Percentiles rank a stretch among this genome's conserved stretches.
phyloP scores from a whole-genome alignment of 2,797 vertebrate genomes.

The Chaenodraco wilsoni region DNA sequence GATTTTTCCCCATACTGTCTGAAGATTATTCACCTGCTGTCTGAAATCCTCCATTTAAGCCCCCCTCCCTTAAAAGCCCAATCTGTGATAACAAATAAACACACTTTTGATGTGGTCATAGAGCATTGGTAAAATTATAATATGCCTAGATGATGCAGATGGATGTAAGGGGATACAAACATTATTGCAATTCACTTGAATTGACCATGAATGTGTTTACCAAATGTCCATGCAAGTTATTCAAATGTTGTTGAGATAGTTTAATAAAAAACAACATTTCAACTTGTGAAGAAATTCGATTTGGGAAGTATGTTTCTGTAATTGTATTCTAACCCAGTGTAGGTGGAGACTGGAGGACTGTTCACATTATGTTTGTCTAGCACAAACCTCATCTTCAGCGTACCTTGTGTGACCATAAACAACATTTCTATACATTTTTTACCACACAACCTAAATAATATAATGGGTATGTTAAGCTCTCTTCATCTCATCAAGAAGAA shows the following conservation, averaged over 20 bases:
- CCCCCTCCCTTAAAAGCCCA: too few relatives aligned
- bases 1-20: too few relatives aligned
- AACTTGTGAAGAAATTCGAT: background rate
- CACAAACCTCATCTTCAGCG: background rate
- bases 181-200: background rate
- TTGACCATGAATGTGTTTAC: background rate
- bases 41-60: too few relatives aligned
- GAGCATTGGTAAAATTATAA: background rate
- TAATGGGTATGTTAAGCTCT: slow-evolving; percentile 7
- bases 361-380: background rate
- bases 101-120: background rate
- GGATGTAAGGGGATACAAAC: background rate
- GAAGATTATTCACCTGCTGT: too few relatives aligned
- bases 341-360: background rate
- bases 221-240: background rate
- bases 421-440: too few relatives aligned
- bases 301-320: background rate
- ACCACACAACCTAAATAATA: slow-evolving; percentile 2
- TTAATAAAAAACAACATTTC: background rate
- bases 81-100: too few relatives aligned
- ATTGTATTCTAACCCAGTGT: background rate
- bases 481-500: slow-evolving; percentile 21
- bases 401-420: background rate
- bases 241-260: background rate
- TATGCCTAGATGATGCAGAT: background rate